Evolutionary conservation across 2,888 invertebrate species (phyloP).

Genomic region (Trissolcus brochymenae): DNA sequence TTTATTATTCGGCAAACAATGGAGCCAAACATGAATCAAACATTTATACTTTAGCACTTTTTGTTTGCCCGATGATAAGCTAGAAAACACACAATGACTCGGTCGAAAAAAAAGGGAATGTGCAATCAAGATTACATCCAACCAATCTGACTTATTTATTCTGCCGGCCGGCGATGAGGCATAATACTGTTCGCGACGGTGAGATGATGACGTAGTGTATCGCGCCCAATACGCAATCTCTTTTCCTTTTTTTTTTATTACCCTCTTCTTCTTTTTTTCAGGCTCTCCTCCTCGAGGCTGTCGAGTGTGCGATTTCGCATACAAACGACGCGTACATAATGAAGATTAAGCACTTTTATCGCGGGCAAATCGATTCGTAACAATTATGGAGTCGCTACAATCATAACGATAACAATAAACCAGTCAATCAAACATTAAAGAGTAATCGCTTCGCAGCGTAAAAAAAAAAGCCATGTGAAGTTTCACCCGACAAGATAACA

Average conservation of each 20-base stretch:
- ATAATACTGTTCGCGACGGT: constrained; percentile 27
- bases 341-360: constrained; percentile 48
- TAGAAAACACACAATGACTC: constrained; percentile 38
- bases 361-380: constrained; percentile 35
- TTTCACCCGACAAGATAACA: not conserved
- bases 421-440: constrained; percentile 25
- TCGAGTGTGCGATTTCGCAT: constrained; percentile 41
- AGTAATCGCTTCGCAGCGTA: constrained; percentile 2
- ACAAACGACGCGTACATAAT: constrained; percentile 38
- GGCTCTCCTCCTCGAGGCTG: constrained; percentile 8
- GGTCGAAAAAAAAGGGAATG: constrained; percentile 9
- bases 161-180: constrained; percentile 3
- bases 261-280: constrained; percentile 1
- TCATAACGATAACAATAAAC: constrained; percentile 42
- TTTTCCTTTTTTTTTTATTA: not conserved
- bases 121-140: constrained; percentile 43
- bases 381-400: constrained; percentile 42
- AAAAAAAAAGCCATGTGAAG: constrained; percentile 12
- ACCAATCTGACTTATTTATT: constrained; percentile 46
- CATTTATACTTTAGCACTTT: not conserved
- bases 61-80: constrained; percentile 24
- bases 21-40: constrained; percentile 4
- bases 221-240: constrained; percentile 30
- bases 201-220: constrained; percentile 48
- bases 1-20: not conserved